Base-by-base conservation (phyloP, 2,888 invertebrate species). In the Pherbina coryleti region DNA sequence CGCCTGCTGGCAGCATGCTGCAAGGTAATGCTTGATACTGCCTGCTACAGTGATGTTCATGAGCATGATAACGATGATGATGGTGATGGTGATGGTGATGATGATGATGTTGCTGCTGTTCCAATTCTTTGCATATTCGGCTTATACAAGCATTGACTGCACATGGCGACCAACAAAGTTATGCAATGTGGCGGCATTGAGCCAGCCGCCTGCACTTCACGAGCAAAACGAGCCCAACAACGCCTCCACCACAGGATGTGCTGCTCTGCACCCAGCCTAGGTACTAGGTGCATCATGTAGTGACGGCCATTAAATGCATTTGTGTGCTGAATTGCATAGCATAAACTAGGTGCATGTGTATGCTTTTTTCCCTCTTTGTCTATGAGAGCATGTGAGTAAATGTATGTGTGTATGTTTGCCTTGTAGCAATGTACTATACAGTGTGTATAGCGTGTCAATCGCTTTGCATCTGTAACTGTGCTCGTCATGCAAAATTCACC, bases 71-170 rank as follows among this genome's bases (percentile, higher is more conserved):
- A 25, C 25, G 34, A 31, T 37, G 11, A 19, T 34, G 19, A 37
- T 37, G 11, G n/a, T 28, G 64, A 64, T 34, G 34, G 8, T 31
- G 3, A 34, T 19, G 31, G 17, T 37, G 66, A 31, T 37, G 37
- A 7, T 9, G 62, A 19, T 37, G 66, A 4, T 31, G 19, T 9
- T 37, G 66, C 37, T 66, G 37, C 25, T 66, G 66, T 66, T 66
- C 66, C 66, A 66, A 66, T 66, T 66, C 37, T 19, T 11, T 37
- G 66, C 66, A 66, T 31, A 66, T 66, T 34, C n/a, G 37, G 25
- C 66, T 31, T 19, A 31, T 37, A 66, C 19, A 66, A 7, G n/a
- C 66, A n/a, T 37, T 19, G n/a, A 37, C 37, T 31, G 64, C 34
- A 25, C 31, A 34, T 37, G n/a, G 19, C 66, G 11, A 2, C 34